Conservation (phyloP, 2,888 invertebrate genomes). For the Agrotis ipsilon region DNA sequence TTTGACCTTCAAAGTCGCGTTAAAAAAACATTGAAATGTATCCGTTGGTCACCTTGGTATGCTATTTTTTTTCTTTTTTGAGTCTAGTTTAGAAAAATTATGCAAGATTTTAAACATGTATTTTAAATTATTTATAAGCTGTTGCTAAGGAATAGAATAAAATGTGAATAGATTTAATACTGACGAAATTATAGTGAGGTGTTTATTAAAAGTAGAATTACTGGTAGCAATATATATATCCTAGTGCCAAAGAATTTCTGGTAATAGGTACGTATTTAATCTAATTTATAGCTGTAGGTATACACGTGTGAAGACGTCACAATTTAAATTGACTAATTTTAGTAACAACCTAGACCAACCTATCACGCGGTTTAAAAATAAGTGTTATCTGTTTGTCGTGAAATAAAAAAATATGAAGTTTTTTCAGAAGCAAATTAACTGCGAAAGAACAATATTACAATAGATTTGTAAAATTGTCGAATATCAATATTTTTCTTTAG, state of each 20-base stretch:
- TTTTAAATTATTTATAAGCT: not conserved
- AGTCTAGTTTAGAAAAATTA: not conserved
- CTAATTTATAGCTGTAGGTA: constrained; percentile 2
- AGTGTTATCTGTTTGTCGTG: not conserved
- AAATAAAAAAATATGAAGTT: too few species aligned
- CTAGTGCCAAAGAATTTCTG: constrained; percentile 39
- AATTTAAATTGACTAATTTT: constrained; percentile 1
- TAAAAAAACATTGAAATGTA: not conserved
- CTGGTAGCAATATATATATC: not conserved
- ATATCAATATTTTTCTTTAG: not conserved
- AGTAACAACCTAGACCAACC: not conserved
- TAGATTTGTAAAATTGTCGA: not conserved
- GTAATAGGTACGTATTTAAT: constrained; percentile 31
- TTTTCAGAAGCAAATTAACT: too few species aligned
- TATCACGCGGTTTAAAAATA: too few species aligned
- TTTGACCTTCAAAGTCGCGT: not conserved
- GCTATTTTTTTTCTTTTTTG: not conserved
- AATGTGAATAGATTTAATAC: not conserved
- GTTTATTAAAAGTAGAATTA: not conserved
- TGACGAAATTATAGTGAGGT: not conserved
- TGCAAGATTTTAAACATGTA: not conserved
- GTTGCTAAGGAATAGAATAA: not conserved
- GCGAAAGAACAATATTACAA: too few species aligned
- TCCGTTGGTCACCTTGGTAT: not conserved
- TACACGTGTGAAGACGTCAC: not conserved